Base-by-base conservation (phyloP, 2,113 vertebrate genomes). In the Bujurquina vittata region DNA sequence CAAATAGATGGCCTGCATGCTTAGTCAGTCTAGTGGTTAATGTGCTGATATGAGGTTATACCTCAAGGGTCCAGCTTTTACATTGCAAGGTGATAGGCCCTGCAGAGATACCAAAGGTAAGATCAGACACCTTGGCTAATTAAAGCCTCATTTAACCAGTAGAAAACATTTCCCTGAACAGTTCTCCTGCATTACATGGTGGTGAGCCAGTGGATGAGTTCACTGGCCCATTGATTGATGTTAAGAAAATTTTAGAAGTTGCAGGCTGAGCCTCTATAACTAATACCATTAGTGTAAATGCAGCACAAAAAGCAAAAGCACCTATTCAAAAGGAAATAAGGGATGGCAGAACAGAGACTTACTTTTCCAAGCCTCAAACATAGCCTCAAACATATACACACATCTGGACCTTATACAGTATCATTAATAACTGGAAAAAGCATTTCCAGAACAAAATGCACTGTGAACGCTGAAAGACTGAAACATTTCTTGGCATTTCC, bases 131-230 rank as follows among this genome's bases (percentile, higher is more conserved):
- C 79, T 33, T 15, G 20, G 87, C 87, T 92, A 94, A 88, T 91
- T 92, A 85, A 91, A 95, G 91, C 90, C 83, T 91, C 87, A 92
- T 80, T 91, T 75, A 92, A 92, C 89, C 65, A 73, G 77, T 60
- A 87, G 40, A n/a, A 73, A 84, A 89, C 81, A 89, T 76, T 92
- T 92, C 80, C 57, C 74, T 80, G 73, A 92, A 84, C 46, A 65
- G 58, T 85, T 90, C 61, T 76, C 26, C 78, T 85, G 63, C 72
- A 83, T 75, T 77, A 63, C 63, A 72, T 7, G 62, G 37, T 29
- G 49, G 37, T 4, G 18, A 43, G 81, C 78, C 62, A 76, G 77
- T 20, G 23, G 29, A 54, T 74, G 43, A 73, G 10, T 18, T 49
- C 65, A 69, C 23, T 29, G 23, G 3, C 43, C 15, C 43, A 29